Conservation (phyloP, 2,888 invertebrate genomes). For the Thymelicus sylvestris region DNA sequence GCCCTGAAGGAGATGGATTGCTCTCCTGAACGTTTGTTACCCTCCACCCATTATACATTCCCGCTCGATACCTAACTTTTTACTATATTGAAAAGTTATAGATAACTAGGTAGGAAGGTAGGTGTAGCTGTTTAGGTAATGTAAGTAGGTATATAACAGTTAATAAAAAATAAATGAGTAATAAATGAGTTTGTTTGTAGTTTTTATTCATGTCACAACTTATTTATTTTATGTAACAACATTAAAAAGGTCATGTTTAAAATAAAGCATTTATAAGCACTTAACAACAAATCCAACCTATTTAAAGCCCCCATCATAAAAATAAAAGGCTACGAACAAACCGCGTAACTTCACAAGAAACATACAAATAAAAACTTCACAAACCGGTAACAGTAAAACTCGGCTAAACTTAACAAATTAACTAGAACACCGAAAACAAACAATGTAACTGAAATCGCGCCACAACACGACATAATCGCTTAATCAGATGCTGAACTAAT, state of each 20-base stretch:
- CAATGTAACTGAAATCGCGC: conserved; percentile 39
- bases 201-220: too few species aligned
- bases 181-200: too few species aligned
- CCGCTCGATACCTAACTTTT: conserved; percentile 27
- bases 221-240: too few species aligned
- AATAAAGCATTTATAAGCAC: neutral
- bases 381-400: conserved; percentile 29
- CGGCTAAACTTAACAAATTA: conserved; percentile 36
- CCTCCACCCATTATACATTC: conserved; percentile 59
- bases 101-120: neutral
- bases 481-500: conserved; percentile 44
- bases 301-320: conserved; percentile 6
- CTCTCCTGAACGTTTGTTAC: conserved; percentile 65
- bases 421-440: conserved; percentile 30
- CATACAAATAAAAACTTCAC: conserved; percentile 8
- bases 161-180: too few species aligned
- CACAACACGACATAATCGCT: conserved; percentile 49
- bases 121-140: too few species aligned
- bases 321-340: neutral
- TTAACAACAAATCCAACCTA: neutral
- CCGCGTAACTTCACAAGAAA: conserved; percentile 14
- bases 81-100: conserved; percentile 26
- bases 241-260: neutral
- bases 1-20: conserved; percentile 81
- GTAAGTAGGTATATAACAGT: too few species aligned